Evolutionary conservation across 2,888 invertebrate genomes (phyloP), one percentile per base, ranked within the genome.

Genomic region (Gari tellinella): DNA sequence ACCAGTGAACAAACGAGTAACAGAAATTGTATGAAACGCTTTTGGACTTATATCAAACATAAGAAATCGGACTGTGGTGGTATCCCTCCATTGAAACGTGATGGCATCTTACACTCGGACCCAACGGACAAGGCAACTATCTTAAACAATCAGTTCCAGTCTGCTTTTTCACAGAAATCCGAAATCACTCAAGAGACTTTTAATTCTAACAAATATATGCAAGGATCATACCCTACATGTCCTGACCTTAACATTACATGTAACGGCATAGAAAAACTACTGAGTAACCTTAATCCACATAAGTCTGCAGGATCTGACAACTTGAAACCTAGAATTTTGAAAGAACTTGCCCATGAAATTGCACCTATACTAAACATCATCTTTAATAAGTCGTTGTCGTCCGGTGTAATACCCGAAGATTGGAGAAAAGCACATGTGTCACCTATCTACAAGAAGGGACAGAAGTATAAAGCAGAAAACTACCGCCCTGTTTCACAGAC

Each of bases 1-100:
- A 23, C 25, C 12, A 49, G 38, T n/a, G 53, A 51, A 14, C 3
- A 8, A 14, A 10, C 4, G 4, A 48, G 23, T 19, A 15, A 8
- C 38, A 38, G 17, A 12, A 31, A 31, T 31, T 7, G 31, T 31
- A 48, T 48, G 48, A 40, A 25, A 10, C 38, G 53, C 25, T 31
- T 58, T 5, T 66, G 52, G 66, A 58, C 66, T 2, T 56, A 41
- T 17, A 64, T 48, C 4, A 64, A 56, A 25, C 56, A 56, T 14
- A 64, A 56, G 48, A 51, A 45, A 40, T 43, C 38, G 17, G 52
- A 52, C 19, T 26, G 26, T n/a, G n/a, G 52, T 15, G 25, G 52
- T 5, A 19, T 52, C 4, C n/a, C 52, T 15, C 52, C 52, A 14
- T 31, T 52, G 52, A 52, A 31, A 52, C 23, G 12, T 14, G 38